Conservation (phyloP, 2,113 vertebrate species). For the Leptobrachium ailaonicum region DNA sequence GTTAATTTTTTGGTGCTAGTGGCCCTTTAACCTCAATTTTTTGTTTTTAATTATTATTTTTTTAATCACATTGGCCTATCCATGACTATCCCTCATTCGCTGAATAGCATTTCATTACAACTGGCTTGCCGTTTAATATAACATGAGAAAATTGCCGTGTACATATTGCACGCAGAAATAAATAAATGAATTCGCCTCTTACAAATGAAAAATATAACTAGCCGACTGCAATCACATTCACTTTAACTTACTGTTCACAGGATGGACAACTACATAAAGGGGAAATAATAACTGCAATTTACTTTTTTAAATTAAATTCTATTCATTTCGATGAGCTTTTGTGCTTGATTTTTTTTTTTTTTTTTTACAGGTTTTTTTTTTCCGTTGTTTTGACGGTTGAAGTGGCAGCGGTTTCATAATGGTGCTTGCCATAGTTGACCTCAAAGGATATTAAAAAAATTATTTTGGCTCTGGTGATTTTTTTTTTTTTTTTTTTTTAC, state of each 20-base stretch:
- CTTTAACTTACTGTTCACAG: neutral
- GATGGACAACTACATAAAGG: neutral
- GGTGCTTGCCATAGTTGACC: neutral
- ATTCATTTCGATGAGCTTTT: neutral
- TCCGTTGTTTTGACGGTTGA: neutral
- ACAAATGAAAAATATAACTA: neutral
- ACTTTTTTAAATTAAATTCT: neutral
- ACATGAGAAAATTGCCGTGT: neutral
- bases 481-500: too few species aligned
- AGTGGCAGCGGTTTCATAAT: neutral
- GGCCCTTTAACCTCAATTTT: too few species aligned
- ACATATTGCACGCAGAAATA: neutral
- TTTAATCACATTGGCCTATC: too few species aligned
- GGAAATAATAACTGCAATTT: neutral
- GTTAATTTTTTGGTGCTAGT: too few species aligned
- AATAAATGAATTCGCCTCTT: neutral
- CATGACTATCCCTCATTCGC: too few species aligned
- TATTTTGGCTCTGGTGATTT: too few species aligned
- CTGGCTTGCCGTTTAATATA: neutral
- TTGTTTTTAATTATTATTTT: too few species aligned
- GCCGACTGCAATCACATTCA: neutral
- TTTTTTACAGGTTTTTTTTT: neutral
- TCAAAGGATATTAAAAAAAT: slow-evolving; percentile 16
- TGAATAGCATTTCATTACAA: neutral
- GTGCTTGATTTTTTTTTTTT: neutral